Conservation (phyloP, 1,140 invertebrate species). For the Phenacoccus solenopsis region DNA sequence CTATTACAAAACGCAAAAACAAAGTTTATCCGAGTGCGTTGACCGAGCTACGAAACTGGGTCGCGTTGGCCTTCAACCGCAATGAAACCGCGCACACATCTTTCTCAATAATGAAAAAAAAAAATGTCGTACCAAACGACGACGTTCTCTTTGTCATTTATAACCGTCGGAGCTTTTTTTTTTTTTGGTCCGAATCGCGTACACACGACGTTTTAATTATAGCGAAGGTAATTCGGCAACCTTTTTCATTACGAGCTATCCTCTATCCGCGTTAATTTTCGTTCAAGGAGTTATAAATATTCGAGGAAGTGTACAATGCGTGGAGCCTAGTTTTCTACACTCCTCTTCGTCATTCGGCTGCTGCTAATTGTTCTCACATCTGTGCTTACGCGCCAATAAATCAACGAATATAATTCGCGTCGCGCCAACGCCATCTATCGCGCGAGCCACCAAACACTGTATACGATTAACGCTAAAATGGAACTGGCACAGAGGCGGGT, state of each 20-base stretch:
- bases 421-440: background rate
- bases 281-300: too few relatives aligned
- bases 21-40: slow-evolving; percentile 8
- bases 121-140: background rate
- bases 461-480: slow-evolving; percentile 2
- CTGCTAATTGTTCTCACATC: too few relatives aligned
- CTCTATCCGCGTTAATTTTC: too few relatives aligned
- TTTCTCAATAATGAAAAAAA: slow-evolving; percentile 11
- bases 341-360: too few relatives aligned
- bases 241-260: background rate
- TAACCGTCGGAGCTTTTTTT: background rate
- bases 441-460: background rate
- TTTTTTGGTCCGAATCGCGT: too few relatives aligned
- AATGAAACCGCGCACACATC: background rate
- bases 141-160: background rate
- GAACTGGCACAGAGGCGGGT: background rate
- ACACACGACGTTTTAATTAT: too few relatives aligned
- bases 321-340: too few relatives aligned
- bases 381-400: too few relatives aligned
- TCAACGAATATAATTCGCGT: too few relatives aligned
- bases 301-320: too few relatives aligned
- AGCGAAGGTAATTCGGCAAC: background rate
- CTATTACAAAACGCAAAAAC: background rate
- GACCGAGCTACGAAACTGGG: background rate
- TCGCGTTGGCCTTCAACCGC: slow-evolving; percentile 5